Conservation (phyloP, 2,113 vertebrate species). For the Actinemys pallida region DNA sequence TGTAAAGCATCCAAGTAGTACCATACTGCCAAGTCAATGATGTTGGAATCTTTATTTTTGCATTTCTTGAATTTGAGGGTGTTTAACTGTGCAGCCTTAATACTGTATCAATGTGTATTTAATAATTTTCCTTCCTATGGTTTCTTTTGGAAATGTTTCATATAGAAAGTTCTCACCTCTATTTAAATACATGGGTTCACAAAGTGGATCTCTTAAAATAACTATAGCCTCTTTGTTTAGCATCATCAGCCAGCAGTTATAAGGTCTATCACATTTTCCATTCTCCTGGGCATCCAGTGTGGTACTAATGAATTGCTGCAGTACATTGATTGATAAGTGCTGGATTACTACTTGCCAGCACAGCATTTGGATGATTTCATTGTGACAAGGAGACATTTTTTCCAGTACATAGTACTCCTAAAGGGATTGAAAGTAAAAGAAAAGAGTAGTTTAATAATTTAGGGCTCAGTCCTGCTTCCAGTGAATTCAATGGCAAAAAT, state of each 20-base stretch:
- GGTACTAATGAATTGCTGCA: slow-evolving; percentile 59
- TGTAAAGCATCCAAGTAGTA: background rate
- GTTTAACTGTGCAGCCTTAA: background rate
- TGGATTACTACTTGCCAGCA: slow-evolving; percentile 50
- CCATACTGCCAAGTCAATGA: background rate
- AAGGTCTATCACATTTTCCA: slow-evolving; percentile 71
- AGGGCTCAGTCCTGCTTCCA: slow-evolving; percentile 35
- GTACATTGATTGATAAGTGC: slow-evolving; percentile 69
- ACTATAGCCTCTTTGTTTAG: slow-evolving; percentile 36
- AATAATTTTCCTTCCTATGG: background rate
- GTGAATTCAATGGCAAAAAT: background rate
- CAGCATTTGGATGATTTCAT: slow-evolving; percentile 18
- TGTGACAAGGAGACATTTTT: slow-evolving; percentile 41
- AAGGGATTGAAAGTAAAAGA: background rate
- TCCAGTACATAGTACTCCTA: background rate
- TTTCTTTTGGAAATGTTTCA: slow-evolving; percentile 12
- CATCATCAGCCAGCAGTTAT: slow-evolving; percentile 37
- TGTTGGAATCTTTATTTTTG: background rate
- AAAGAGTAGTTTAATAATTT: slow-evolving; percentile 63
- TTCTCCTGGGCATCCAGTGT: slow-evolving; percentile 65
- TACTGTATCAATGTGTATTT: background rate
- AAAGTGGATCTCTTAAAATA: slow-evolving; percentile 55
- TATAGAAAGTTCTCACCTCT: background rate
- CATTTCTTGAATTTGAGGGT: background rate
- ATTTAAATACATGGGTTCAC: background rate